phyloP scores from a whole-genome alignment of 2,797 vertebrate genomes.

The Aselliscus stoliczkanus region DNA sequence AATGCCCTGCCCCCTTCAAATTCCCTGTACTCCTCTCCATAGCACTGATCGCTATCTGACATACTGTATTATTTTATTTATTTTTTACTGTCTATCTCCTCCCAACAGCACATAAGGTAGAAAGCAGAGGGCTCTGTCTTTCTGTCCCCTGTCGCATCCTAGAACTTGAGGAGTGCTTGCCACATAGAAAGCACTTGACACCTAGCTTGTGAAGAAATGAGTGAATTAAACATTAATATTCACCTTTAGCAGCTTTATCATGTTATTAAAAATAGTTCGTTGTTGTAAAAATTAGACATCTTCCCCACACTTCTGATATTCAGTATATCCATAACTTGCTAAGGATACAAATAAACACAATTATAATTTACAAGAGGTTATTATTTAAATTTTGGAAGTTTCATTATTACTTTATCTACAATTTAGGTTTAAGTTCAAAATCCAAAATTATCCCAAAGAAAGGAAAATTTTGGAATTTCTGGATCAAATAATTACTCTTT shows the following conservation, averaged over 20 bases:
- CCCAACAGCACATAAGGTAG: not conserved
- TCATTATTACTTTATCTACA: not conserved
- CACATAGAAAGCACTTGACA: not conserved
- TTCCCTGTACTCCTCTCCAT: accelerated
- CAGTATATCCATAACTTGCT: not conserved
- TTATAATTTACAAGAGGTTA: not conserved
- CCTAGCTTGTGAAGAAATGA: too few relatives aligned
- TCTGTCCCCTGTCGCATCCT: not conserved
- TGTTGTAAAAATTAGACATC: not conserved
- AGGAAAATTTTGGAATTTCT: not conserved
- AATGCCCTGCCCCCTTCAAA: not conserved
- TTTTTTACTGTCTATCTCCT: not conserved
- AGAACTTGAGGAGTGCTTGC: not conserved
- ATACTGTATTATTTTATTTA: not conserved
- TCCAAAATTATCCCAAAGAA: not conserved
- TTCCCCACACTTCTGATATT: not conserved
- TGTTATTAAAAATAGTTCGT: not conserved
- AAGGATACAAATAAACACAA: too few relatives aligned
- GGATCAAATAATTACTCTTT: not conserved
- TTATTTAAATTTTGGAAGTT: not conserved
- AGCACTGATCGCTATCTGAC: not conserved
- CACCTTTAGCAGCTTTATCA: not conserved
- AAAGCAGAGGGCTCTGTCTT: not conserved
- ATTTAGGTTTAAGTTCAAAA: not conserved
- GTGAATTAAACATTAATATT: not conserved